phyloP scores from a whole-genome alignment of 2,797 vertebrate genomes.

The Antennarius maculatus region DNA sequence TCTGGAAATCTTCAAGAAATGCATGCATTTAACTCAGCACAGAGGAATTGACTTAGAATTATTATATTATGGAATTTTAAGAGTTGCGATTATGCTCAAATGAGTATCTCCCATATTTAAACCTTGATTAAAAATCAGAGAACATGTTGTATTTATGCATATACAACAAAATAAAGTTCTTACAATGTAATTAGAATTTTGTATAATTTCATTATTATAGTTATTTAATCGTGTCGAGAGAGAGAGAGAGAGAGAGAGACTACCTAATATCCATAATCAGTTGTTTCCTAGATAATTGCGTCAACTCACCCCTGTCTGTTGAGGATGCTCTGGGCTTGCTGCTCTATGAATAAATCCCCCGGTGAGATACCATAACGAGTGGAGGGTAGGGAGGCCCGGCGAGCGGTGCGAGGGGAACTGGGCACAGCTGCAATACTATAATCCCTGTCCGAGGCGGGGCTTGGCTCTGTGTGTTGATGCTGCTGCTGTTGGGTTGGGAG shows the following conservation, averaged over 20 bases:
- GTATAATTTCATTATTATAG: not conserved
- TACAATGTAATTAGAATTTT: not conserved
- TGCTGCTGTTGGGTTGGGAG: slow-evolving; percentile 45
- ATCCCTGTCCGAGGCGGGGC: slow-evolving; percentile 77
- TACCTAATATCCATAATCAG: too few relatives aligned
- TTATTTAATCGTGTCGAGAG: not conserved
- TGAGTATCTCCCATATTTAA: too few relatives aligned
- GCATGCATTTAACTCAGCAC: too few relatives aligned
- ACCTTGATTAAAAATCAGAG: too few relatives aligned
- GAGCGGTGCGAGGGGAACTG: slow-evolving; percentile 83
- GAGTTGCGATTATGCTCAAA: too few relatives aligned
- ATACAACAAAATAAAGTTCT: too few relatives aligned
- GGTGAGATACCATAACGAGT: slow-evolving; percentile 87
- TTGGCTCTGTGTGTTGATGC: slow-evolving; percentile 60
- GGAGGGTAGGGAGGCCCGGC: slow-evolving; percentile 83
- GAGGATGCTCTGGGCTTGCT: slow-evolving; percentile 86
- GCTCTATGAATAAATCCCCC: slow-evolving; percentile 86
- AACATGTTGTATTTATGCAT: not conserved
- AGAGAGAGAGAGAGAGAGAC: too few relatives aligned
- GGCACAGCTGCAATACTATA: slow-evolving; percentile 81
- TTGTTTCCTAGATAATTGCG: not conserved
- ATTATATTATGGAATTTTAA: too few relatives aligned
- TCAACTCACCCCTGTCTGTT: slow-evolving; percentile 89
- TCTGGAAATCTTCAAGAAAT: too few relatives aligned
- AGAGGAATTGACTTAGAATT: too few relatives aligned